These are phyloP conservation scores for Thermophis baileyi DNA, from an alignment of 2,113 vertebrate species.

Conservation along the genomic window DNA sequence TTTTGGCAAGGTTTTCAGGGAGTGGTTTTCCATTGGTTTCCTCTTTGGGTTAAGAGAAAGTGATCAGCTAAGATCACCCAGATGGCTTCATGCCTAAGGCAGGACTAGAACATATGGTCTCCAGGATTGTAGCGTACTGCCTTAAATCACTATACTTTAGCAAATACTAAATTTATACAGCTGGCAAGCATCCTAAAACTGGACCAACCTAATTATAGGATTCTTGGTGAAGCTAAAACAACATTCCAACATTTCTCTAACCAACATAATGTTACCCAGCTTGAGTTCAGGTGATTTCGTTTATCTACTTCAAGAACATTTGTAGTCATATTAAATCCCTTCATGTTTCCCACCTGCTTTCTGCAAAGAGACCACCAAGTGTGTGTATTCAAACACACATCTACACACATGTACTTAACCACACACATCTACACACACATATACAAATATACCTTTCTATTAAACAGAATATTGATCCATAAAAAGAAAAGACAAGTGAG, in stretches of 20 bases:
- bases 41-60: background rate
- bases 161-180: background rate
- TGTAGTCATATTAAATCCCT: background rate
- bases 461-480: background rate
- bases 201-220: background rate
- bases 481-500: background rate
- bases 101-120: background rate
- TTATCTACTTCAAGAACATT: background rate
- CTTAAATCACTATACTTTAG: background rate
- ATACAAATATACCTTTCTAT: background rate
- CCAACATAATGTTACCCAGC: background rate
- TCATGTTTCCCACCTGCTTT: background rate
- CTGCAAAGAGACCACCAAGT: background rate
- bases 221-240: background rate
- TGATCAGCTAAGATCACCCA: background rate
- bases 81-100: background rate
- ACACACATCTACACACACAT: too few species aligned
- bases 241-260: background rate
- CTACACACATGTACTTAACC: too few species aligned
- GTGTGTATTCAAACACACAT: background rate
- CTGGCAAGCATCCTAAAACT: background rate
- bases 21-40: background rate
- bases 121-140: background rate
- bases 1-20: background rate
- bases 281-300: background rate